Conservation (phyloP, 2,797 vertebrate genomes). For the Melanotaenia nigrans region DNA sequence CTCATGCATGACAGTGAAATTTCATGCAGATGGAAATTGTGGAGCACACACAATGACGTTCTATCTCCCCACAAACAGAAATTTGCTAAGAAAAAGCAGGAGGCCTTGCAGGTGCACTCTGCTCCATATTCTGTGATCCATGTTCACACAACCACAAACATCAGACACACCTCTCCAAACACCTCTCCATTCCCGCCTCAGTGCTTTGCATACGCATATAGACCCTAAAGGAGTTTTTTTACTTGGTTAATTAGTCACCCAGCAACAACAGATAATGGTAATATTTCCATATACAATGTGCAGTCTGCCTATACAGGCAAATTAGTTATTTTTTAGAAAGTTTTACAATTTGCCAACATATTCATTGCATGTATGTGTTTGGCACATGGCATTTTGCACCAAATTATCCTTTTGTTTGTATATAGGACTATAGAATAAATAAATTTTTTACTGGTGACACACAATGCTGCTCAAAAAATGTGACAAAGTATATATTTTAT, state of each 20-base stretch:
- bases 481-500: too few species aligned
- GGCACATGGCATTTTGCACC: not conserved
- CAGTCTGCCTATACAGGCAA: slow-evolving; percentile 30
- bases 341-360: slow-evolving; percentile 40
- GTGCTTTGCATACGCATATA: slow-evolving; percentile 70
- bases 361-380: slow-evolving; percentile 9
- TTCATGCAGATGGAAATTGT: slow-evolving; percentile 33
- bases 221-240: slow-evolving; percentile 42
- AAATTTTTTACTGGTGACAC: too few species aligned
- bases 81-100: slow-evolving; percentile 24
- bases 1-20: slow-evolving; percentile 19
- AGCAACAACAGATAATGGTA: slow-evolving; percentile 59
- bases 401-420: too few species aligned
- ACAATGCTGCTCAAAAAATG: too few species aligned
- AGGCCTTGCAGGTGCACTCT: slow-evolving; percentile 51
- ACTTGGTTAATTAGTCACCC: slow-evolving; percentile 59
- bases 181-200: slow-evolving; percentile 52
- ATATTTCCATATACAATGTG: slow-evolving; percentile 30
- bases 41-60: slow-evolving; percentile 15
- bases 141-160: slow-evolving; percentile 27
- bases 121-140: slow-evolving; percentile 49
- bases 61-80: slow-evolving; percentile 33
- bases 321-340: slow-evolving; percentile 36
- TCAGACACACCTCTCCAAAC: slow-evolving; percentile 36
- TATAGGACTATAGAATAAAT: too few species aligned